Evolutionary conservation across 2,113 vertebrate genomes (phyloP).

Genomic region (Jacana jacana): DNA sequence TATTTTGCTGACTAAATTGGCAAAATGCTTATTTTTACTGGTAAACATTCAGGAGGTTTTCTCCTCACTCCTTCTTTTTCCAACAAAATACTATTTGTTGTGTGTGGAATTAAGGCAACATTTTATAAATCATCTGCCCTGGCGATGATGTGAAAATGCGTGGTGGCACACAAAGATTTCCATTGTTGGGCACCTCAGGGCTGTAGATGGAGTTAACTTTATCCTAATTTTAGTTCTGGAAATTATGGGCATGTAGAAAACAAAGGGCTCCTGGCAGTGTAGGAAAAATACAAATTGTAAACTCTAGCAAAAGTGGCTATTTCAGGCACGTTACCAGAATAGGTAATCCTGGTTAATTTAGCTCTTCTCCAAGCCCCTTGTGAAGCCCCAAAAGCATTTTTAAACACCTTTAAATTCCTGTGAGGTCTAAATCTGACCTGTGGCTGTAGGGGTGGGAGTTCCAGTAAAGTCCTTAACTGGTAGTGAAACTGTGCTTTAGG

Average conservation of each 20-base stretch:
- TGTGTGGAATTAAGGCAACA: slow-evolving; percentile 34
- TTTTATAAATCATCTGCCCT: slow-evolving; percentile 46
- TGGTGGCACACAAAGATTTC: slow-evolving; percentile 53
- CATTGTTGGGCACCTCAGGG: slow-evolving; percentile 51
- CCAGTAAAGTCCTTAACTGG: background rate
- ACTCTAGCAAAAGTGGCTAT: background rate
- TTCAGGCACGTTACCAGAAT: background rate
- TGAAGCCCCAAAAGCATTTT: background rate
- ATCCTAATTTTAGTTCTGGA: slow-evolving; percentile 42
- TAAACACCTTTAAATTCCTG: background rate
- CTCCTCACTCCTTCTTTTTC: background rate
- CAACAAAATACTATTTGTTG: slow-evolving; percentile 65
- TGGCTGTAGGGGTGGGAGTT: background rate
- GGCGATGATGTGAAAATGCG: slow-evolving; percentile 41
- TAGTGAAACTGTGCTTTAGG: background rate
- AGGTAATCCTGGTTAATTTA: background rate
- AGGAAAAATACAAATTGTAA: slow-evolving; percentile 48
- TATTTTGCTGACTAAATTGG: slow-evolving; percentile 71
- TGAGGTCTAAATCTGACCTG: background rate
- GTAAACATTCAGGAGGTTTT: slow-evolving; percentile 71
- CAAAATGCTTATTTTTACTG: slow-evolving; percentile 74
- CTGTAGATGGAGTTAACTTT: slow-evolving; percentile 30
- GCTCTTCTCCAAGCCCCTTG: background rate
- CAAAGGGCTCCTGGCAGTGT: slow-evolving; percentile 18
- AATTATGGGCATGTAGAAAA: slow-evolving; percentile 22